A percentile compares a stretch with the other conserved stretches of the same genome.
Conservation (phyloP, 2,888 invertebrate species). For the Coenonympha arcania region DNA sequence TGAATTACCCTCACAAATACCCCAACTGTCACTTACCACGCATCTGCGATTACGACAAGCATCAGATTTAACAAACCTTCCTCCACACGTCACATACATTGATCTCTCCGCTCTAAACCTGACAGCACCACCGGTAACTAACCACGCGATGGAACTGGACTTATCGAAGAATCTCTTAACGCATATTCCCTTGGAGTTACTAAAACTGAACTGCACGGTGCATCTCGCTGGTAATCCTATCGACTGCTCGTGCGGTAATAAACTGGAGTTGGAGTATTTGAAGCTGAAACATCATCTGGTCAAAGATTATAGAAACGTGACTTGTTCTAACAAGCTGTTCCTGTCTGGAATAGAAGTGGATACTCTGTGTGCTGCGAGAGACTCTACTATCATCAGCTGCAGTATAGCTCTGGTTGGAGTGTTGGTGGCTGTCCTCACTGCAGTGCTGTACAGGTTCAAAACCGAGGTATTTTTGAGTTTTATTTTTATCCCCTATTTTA, state of each 20-base stretch:
- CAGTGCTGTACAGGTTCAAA: constrained; percentile 22
- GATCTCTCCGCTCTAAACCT: constrained; percentile 27
- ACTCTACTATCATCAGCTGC: constrained; percentile 24
- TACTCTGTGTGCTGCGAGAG: constrained; percentile 31
- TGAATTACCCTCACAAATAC: neutral
- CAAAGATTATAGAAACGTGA: constrained; percentile 24
- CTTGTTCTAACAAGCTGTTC: constrained; percentile 25
- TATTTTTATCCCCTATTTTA: too few relatives aligned
- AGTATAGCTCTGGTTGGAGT: constrained; percentile 18
- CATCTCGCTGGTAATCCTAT: constrained; percentile 31
- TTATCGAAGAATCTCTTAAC: constrained; percentile 26
- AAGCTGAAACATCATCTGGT: constrained; percentile 12
- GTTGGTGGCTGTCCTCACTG: constrained; percentile 5
- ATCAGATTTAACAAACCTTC: neutral
- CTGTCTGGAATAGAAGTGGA: constrained; percentile 20
- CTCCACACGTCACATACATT: constrained; percentile 11
- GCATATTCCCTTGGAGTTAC: constrained; percentile 19
- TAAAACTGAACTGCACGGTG: constrained; percentile 18
- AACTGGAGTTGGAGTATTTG: constrained; percentile 16
- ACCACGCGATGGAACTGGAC: constrained; percentile 23
- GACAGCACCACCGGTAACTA: constrained; percentile 10
- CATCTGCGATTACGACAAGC: neutral
- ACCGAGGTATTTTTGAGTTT: too few relatives aligned
- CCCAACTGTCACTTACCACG: neutral
- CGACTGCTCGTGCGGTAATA: constrained; percentile 30